Conservation (phyloP, 1,140 invertebrate species). For the Polypedilum vanderplanki region DNA sequence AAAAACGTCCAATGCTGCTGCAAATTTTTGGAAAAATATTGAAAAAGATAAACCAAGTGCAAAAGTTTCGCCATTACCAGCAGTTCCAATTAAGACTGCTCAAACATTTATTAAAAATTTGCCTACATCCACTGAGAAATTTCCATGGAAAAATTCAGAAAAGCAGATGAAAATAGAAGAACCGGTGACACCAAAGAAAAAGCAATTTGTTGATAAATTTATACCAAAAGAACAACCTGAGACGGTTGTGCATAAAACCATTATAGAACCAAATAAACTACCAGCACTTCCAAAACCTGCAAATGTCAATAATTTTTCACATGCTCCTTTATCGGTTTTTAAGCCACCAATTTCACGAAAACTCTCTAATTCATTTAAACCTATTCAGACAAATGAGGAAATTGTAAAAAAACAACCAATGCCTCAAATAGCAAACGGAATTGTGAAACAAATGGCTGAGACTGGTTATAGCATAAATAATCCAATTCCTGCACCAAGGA, state of each 20-base stretch:
- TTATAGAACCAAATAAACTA: constrained; percentile 1
- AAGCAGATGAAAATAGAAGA: neutral
- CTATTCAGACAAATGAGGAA: neutral
- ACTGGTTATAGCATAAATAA: constrained; percentile 41
- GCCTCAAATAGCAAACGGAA: constrained; percentile 39
- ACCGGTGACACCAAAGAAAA: neutral
- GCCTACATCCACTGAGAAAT: neutral
- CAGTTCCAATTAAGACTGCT: constrained; percentile 18
- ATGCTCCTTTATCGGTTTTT: constrained; percentile 63
- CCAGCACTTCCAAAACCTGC: constrained; percentile 46
- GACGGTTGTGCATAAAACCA: neutral
- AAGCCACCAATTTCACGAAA: constrained; percentile 45
- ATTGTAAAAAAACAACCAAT: constrained; percentile 43
- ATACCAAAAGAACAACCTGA: neutral
- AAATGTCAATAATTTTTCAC: constrained; percentile 61
- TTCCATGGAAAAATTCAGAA: constrained; percentile 2
- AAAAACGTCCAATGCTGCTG: constrained; percentile 40
- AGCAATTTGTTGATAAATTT: neutral
- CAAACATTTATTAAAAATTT: neutral
- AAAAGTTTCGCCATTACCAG: constrained; percentile 30
- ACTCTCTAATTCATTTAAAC: constrained; percentile 1
- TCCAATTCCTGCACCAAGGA: neutral
- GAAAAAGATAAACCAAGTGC: constrained; percentile 23
- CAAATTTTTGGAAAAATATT: constrained; percentile 31
- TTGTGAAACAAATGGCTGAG: constrained; percentile 43